phyloP scores from a whole-genome alignment of 2,888 invertebrate species.

The Margaritifera margaritifera region DNA sequence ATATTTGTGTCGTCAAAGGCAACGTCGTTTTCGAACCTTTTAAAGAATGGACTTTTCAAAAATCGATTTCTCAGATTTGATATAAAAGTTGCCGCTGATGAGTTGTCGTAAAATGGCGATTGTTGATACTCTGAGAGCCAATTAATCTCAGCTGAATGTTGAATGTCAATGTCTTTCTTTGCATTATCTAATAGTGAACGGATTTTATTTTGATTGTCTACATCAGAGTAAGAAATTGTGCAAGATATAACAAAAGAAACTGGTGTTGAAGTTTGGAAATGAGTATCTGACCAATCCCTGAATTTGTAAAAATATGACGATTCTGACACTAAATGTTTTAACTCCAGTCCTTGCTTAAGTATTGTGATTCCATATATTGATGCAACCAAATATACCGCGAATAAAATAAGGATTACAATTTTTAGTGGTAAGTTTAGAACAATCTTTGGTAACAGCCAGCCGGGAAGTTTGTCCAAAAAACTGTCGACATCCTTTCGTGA shows the following conservation, averaged over 20 bases:
- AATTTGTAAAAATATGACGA: constrained; percentile 50
- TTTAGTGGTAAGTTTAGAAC: constrained; percentile 33
- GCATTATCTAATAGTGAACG: constrained; percentile 6
- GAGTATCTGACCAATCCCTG: constrained; percentile 19
- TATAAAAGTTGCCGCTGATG: constrained; percentile 7
- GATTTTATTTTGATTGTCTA: constrained; percentile 7
- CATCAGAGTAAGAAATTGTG: constrained; percentile 15
- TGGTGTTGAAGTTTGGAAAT: constrained; percentile 33
- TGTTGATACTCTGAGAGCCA: constrained; percentile 20
- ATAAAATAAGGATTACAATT: constrained; percentile 38
- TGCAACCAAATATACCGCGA: constrained; percentile 43
- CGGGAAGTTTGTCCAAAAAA: constrained; percentile 43
- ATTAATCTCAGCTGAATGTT: constrained; percentile 16
- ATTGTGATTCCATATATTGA: constrained; percentile 50
- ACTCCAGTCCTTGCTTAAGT: constrained; percentile 48
- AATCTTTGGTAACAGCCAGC: constrained; percentile 35
- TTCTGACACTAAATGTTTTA: constrained; percentile 45
- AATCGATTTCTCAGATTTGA: constrained; percentile 10
- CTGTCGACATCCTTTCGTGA: constrained; percentile 40
- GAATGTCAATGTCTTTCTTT: constrained; percentile 15
- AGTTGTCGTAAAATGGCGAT: constrained; percentile 11
- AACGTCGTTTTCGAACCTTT: constrained; percentile 26
- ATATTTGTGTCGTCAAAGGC: constrained; percentile 11
- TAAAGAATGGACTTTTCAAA: constrained; percentile 2
- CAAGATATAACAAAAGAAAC: constrained; percentile 40